Percentiles rank a stretch among this genome's conserved stretches.
These are phyloP conservation scores for Actenoides hombroni DNA, from an alignment of 2,113 vertebrate species.

Conservation along the genomic window DNA sequence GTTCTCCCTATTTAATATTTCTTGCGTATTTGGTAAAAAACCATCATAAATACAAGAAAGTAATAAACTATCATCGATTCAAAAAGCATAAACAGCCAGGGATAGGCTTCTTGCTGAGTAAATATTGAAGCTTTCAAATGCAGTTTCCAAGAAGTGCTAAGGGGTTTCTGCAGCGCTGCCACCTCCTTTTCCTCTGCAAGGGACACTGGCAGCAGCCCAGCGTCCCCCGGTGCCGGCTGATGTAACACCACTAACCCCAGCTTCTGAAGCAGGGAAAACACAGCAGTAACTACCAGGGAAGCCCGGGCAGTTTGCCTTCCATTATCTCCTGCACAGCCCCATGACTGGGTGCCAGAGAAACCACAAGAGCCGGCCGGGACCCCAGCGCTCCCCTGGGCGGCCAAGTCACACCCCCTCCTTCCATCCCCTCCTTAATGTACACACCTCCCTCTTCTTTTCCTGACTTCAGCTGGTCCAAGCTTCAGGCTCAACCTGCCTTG, in stretches of 20 bases:
- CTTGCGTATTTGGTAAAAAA: not conserved
- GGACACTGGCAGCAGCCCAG: not conserved
- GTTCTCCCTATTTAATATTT: not conserved
- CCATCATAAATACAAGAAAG: too few relatives aligned
- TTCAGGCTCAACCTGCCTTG: not conserved
- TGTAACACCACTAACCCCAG: fast-evolving
- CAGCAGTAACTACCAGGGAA: not conserved
- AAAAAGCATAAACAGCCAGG: not conserved
- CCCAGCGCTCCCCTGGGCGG: not conserved
- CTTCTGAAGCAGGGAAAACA: not conserved
- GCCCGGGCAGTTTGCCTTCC: not conserved
- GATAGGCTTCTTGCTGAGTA: not conserved
- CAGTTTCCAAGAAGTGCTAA: not conserved
- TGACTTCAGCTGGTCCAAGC: not conserved
- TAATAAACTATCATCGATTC: not conserved
- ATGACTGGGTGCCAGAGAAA: fast-evolving
- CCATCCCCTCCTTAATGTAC: not conserved
- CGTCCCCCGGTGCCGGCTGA: not conserved
- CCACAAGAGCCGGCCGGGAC: not conserved
- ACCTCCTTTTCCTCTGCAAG: not conserved
- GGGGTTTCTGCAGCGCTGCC: not conserved
- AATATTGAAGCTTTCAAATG: not conserved
- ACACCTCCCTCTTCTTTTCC: not conserved
- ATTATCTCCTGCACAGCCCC: not conserved
- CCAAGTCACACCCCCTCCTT: fast-evolving